These are phyloP conservation scores for Himalopsyche tibetana DNA, from an alignment of 2,888 invertebrate species.

Conservation along the genomic window DNA sequence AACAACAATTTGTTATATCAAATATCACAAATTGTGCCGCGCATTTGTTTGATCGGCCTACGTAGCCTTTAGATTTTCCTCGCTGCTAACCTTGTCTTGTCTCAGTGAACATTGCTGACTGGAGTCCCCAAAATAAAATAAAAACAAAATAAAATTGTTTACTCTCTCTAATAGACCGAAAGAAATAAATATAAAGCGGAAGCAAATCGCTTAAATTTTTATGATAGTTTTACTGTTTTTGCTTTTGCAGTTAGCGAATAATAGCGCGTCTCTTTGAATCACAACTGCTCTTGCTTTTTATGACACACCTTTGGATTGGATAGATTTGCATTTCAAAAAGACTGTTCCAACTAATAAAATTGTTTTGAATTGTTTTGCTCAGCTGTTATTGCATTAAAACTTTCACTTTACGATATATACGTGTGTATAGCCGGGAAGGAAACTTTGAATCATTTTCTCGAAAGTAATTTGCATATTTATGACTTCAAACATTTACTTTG, in stretches of 20 bases:
- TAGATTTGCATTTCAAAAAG: slow-evolving; percentile 32
- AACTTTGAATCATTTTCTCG: slow-evolving; percentile 1
- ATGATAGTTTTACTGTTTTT: slow-evolving; percentile 39
- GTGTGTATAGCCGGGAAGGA: neutral
- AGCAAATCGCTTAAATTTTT: slow-evolving; percentile 27
- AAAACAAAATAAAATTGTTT: slow-evolving; percentile 10
- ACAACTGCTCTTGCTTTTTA: slow-evolving; percentile 25
- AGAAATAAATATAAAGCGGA: slow-evolving; percentile 11
- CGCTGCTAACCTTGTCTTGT: too few species aligned
- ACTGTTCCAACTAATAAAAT: slow-evolving; percentile 32
- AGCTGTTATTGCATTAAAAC: slow-evolving; percentile 38
- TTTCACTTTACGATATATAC: slow-evolving; percentile 15
- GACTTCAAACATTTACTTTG: neutral
- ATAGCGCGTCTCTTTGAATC: slow-evolving; percentile 38
- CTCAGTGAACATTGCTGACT: too few species aligned
- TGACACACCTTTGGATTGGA: slow-evolving; percentile 28
- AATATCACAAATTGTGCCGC: too few species aligned
- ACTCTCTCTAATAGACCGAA: neutral
- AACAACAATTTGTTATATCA: too few species aligned
- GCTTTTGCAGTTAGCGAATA: slow-evolving; percentile 24
- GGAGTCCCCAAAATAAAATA: neutral
- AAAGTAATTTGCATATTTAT: slow-evolving; percentile 1
- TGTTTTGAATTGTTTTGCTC: slow-evolving; percentile 10
- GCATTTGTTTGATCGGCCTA: too few species aligned
- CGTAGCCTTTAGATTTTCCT: too few species aligned